Base-by-base conservation (phyloP, 2,888 invertebrate genomes). In the Yponomeuta evonymella region DNA sequence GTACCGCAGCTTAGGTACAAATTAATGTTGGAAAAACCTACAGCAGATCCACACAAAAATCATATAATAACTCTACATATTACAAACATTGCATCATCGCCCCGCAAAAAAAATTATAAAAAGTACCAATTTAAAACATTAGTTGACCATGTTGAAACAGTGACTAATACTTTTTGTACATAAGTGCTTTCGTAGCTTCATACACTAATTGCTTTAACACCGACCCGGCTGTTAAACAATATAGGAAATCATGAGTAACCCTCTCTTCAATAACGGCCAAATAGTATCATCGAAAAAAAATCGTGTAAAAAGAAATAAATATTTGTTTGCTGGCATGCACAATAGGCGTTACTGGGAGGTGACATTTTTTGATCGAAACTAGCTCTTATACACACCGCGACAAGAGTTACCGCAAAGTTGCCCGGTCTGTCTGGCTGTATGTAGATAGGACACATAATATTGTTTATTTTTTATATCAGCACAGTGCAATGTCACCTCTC, bases 381-480 rank as follows among this genome's bases (percentile, higher is more conserved):
- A 43, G 43, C 43, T 43, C 43, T 43, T 43, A 43, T 43, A 8
- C 6, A 8, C 43, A 5, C 43, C 33, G 8, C 43, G 1, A 43
- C 43, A 43, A 43, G 43, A 43, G 43, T 8, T 43, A 43, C 43
- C 8, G 43, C 33, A 33, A 33, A 5, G 33, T 43, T 43, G 9
- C 43, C 43, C 8, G 6, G 43, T 8, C 36, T 6, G 8, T 43
- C 43, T 43, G 43, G 8, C 43, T 8, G 1, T 58, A 58, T 12
- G 15, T 58, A 58, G 51, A 58, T 58, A 58, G 3, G 15, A 15
- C 15, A 58, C 51, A 58, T 58, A 58, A 67, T 33, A 29, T n/a
- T 69, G 58, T 69, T 58, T 48, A 69, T 69, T 69, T 64, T 64
- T 64, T 64, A 64, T 64, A 64, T 64, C 64, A 58, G 51, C 51